Evolutionary conservation across 2,797 vertebrate genomes (phyloP).

Genomic region (Manis crassicaudata): DNA sequence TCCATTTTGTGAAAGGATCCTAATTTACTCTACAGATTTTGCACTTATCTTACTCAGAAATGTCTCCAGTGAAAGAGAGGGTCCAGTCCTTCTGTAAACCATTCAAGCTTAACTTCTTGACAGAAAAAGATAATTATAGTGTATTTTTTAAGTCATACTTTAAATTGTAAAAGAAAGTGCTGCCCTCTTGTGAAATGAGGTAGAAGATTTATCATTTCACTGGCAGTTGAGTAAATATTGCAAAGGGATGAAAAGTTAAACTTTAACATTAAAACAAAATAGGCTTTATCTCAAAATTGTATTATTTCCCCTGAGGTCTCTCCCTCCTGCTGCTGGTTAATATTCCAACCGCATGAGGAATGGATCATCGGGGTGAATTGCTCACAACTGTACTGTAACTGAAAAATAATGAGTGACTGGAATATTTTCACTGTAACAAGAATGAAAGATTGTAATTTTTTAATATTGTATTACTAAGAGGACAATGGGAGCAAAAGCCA

Average conservation of each 20-base stretch:
- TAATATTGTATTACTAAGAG: background rate
- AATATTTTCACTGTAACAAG: background rate
- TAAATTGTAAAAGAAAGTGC: conserved; percentile 76
- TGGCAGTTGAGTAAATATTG: conserved; percentile 66
- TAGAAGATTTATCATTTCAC: conserved; percentile 71
- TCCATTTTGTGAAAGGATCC: background rate
- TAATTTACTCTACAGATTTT: background rate
- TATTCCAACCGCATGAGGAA: conserved; percentile 30
- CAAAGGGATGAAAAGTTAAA: conserved; percentile 62
- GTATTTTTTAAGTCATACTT: conserved; percentile 49
- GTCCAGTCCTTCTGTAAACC: background rate
- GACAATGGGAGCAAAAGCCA: background rate
- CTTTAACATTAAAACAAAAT: conserved; percentile 63
- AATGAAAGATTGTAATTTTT: background rate
- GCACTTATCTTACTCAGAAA: conserved; percentile 1
- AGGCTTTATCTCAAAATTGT: conserved; percentile 39
- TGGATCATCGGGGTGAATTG: background rate
- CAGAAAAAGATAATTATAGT: conserved; percentile 58
- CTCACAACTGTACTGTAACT: background rate
- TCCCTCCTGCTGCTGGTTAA: background rate
- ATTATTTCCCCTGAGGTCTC: background rate
- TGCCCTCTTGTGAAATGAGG: conserved; percentile 77
- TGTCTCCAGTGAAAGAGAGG: conserved; percentile 7
- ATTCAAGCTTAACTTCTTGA: conserved; percentile 48
- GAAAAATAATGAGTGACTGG: background rate